Conservation (phyloP, 2,888 invertebrate species). For the Sesia bembeciformis region DNA sequence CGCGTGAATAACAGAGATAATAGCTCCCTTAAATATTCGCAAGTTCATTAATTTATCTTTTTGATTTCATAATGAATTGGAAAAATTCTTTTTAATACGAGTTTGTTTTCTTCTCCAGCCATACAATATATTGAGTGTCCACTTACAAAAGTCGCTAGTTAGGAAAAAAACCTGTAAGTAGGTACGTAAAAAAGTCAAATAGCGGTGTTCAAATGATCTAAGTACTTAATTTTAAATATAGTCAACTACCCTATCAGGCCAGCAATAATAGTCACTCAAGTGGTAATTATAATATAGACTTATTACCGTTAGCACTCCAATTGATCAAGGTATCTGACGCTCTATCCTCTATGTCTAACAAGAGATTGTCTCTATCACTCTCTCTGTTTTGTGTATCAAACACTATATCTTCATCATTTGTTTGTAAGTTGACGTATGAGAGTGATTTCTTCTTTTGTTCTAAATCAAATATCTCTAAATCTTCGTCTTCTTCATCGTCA, state of each 20-base stretch:
- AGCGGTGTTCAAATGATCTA: too few relatives aligned
- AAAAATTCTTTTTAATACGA: too few relatives aligned
- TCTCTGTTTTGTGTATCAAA: conserved; percentile 23
- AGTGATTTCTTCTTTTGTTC: conserved; percentile 60
- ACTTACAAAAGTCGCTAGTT: not conserved
- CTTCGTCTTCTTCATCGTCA: conserved; percentile 67
- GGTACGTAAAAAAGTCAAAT: too few relatives aligned
- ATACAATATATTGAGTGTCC: too few relatives aligned
- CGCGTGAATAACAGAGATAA: too few relatives aligned
- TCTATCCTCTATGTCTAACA: conserved; percentile 59
- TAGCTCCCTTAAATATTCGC: too few relatives aligned
- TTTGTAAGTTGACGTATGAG: conserved; percentile 58
- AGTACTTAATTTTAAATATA: too few relatives aligned
- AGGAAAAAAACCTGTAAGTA: not conserved
- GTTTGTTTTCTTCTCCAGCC: too few relatives aligned
- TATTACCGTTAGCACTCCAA: conserved; percentile 54
- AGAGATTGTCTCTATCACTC: conserved; percentile 41
- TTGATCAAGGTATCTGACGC: conserved; percentile 52
- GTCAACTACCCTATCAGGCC: too few relatives aligned
- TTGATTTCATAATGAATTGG: too few relatives aligned
- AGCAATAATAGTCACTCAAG: too few relatives aligned
- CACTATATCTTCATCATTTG: conserved; percentile 53
- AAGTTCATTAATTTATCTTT: too few relatives aligned
- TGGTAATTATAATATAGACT: conserved; percentile 49
- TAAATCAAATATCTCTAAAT: conserved; percentile 65